Evolutionary conservation across 1,140 invertebrate genomes (phyloP), one percentile per base, ranked within the genome.

Genomic region (Branchinecta lynchi): DNA sequence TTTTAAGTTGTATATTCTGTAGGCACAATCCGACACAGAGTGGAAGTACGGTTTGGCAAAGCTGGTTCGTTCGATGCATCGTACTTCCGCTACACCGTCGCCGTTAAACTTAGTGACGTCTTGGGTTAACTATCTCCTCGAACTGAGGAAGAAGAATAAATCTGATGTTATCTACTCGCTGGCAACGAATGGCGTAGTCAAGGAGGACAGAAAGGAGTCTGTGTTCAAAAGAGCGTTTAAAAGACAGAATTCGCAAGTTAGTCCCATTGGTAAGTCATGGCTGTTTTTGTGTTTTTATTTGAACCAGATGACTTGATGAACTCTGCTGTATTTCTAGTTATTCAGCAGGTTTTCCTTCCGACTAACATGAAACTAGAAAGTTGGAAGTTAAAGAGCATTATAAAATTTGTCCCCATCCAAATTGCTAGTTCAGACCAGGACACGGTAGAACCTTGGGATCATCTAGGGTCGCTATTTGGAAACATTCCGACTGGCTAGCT

Each of bases 1-100:
- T 65, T 21, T 21, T 17, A 17, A 17, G 10, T 71, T 21, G 3
- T 10, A 70, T 67, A 45, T 70, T 70, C 67, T 74, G 69, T 79
- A 97, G 84, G 93, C 95, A 65, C 95, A 99, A 85, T 98, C 96
- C n/a, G 96, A 99, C 80, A 97, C 96, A 74, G 96, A 99, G 80
- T 99, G 96, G 96, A 99, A 99, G 80, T 99, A 96, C 77, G 96
- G 96, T 44, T 80, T 98, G 74, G 97, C 96, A 65, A 99, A 99
- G 81, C 83, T 99, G 74, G 97, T 99, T 76, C 84, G 95, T 73
- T 96, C 96, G 77, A 99, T 99, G 95, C 95, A 98, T 80, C 86
- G 96, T 76, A 97, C 95, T 8, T 93, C 92, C 51, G 93, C 93
- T 6, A 96, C 96, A 5, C 96, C 97, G 0, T 92, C 95, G 3